Evolutionary conservation across 1,140 invertebrate genomes (phyloP).

Genomic region (Telenomus remus): DNA sequence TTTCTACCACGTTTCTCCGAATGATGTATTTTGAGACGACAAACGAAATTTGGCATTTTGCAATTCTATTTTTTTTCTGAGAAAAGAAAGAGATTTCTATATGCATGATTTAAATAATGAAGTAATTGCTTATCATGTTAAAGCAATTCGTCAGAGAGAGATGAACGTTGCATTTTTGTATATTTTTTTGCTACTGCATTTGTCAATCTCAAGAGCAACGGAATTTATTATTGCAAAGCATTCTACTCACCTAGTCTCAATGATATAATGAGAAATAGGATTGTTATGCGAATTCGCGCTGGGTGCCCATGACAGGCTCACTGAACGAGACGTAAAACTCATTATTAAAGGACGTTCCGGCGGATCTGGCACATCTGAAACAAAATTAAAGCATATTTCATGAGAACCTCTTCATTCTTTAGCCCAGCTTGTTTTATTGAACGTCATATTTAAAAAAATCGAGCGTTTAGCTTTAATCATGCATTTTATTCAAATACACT

Average conservation of each 20-base stretch:
- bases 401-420: slow-evolving; percentile 5
- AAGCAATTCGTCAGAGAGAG: too few species aligned
- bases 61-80: too few species aligned
- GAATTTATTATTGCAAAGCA: slow-evolving; percentile 5
- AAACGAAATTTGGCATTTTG: too few species aligned
- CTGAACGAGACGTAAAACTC: slow-evolving; percentile 83
- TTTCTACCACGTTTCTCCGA: too few species aligned
- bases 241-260: slow-evolving; percentile 82
- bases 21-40: too few species aligned
- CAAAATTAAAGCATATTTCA: slow-evolving; percentile 50
- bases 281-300: slow-evolving; percentile 82
- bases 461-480: too few species aligned
- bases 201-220: slow-evolving; percentile 17
- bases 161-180: too few species aligned
- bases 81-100: too few species aligned
- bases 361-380: slow-evolving; percentile 82
- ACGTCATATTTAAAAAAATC: neutral
- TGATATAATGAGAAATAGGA: slow-evolving; percentile 83
- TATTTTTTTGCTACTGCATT: too few species aligned
- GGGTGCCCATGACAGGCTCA: slow-evolving; percentile 85
- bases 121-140: too few species aligned
- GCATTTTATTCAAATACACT: too few species aligned
- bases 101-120: too few species aligned
- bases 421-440: neutral
- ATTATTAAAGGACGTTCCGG: slow-evolving; percentile 83